phyloP scores from a whole-genome alignment of 1,140 invertebrate genomes.

The Sitodiplosis mosellana region DNA sequence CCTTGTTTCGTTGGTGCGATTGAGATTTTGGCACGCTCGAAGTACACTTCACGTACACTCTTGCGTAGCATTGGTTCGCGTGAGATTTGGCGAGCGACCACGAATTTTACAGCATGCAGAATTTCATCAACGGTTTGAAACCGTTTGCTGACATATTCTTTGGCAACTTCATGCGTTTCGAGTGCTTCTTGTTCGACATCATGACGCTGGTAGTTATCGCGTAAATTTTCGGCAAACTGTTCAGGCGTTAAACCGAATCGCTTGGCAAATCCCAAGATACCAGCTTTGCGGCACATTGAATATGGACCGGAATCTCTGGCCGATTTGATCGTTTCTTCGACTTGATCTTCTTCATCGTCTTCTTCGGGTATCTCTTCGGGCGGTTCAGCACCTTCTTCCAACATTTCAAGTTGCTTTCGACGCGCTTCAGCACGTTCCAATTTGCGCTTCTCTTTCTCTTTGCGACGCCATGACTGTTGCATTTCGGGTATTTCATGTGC shows the following conservation, averaged over 20 bases:
- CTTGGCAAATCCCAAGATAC: slow-evolving; percentile 70
- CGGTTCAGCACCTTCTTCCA: slow-evolving; percentile 4
- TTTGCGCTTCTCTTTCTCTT: slow-evolving; percentile 40
- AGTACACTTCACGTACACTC: slow-evolving; percentile 74
- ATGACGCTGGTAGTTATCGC: slow-evolving; percentile 92
- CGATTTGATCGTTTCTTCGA: slow-evolving; percentile 53
- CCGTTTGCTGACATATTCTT: slow-evolving; percentile 41
- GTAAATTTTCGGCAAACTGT: slow-evolving; percentile 91
- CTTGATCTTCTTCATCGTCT: slow-evolving; percentile 33
- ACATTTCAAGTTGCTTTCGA: slow-evolving; percentile 11
- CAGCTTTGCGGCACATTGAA: slow-evolving; percentile 64
- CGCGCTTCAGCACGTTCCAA: slow-evolving; percentile 31
- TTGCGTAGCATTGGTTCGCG: slow-evolving; percentile 77
- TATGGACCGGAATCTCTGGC: slow-evolving; percentile 75
- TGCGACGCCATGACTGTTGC: slow-evolving; percentile 50
- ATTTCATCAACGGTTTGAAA: slow-evolving; percentile 48
- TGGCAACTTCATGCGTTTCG: slow-evolving; percentile 63
- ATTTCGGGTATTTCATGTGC: slow-evolving; percentile 67
- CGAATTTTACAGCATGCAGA: slow-evolving; percentile 73
- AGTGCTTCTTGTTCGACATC: slow-evolving; percentile 83
- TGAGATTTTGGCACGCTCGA: slow-evolving; percentile 70
- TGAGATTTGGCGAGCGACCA: slow-evolving; percentile 86
- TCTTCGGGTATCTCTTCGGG: slow-evolving; percentile 37
- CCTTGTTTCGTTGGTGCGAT: slow-evolving; percentile 80
- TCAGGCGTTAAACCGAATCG: slow-evolving; percentile 90